phyloP scores from a whole-genome alignment of 2,113 vertebrate species.

The Nannobrachium achirus region DNA sequence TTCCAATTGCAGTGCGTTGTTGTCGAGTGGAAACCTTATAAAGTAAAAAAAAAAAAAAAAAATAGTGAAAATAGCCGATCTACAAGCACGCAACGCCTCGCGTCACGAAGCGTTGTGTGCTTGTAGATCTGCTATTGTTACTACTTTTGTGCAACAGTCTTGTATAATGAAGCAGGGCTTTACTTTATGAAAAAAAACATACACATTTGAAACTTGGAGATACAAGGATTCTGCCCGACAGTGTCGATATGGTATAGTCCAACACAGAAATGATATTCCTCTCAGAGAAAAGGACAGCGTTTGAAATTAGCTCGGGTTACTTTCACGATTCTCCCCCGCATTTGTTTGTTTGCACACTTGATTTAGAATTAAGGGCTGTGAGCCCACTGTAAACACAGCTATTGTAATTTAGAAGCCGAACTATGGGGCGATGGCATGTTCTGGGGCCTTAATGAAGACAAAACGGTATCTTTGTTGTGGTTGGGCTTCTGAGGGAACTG shows the following conservation, averaged over 20 bases:
- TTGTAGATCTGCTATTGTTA: too few relatives aligned
- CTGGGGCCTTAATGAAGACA: constrained; percentile 78
- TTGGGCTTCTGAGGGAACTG: constrained; percentile 66
- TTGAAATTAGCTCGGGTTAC: constrained; percentile 42
- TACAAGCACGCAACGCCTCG: too few relatives aligned
- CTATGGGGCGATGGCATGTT: constrained; percentile 62
- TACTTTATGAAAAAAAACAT: too few relatives aligned
- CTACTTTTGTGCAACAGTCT: too few relatives aligned
- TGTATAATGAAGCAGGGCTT: too few relatives aligned
- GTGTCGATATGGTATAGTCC: constrained; percentile 27
- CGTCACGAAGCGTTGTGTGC: too few relatives aligned
- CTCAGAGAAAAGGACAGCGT: constrained; percentile 14
- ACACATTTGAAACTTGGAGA: too few relatives aligned
- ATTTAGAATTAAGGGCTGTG: constrained; percentile 59
- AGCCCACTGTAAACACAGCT: constrained; percentile 64
- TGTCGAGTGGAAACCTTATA: too few relatives aligned
- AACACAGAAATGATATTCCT: constrained; percentile 22
- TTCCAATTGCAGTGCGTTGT: too few relatives aligned
- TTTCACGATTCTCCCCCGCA: constrained; percentile 32
- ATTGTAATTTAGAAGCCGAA: constrained; percentile 64
- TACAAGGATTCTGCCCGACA: too few relatives aligned
- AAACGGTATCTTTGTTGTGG: constrained; percentile 75
- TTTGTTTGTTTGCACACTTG: constrained; percentile 64
- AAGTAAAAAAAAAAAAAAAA: too few relatives aligned
- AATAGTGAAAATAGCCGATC: too few relatives aligned